Conservation (phyloP, 2,888 invertebrate genomes). For the Hypomecis atomaria region DNA sequence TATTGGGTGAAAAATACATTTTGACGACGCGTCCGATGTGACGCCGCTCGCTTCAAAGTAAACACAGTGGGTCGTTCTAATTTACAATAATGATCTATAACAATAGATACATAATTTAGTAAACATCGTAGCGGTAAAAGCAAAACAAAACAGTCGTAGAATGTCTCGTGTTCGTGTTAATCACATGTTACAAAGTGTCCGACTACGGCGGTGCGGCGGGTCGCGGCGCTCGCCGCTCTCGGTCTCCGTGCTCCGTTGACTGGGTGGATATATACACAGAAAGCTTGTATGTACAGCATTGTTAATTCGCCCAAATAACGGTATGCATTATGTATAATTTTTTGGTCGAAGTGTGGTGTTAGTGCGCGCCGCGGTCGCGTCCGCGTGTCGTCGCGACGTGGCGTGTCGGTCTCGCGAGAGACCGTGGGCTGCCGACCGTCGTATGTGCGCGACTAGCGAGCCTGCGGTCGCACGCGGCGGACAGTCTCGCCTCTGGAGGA, state of each 20-base stretch:
- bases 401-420: constrained; percentile 10
- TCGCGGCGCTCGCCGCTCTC: constrained; percentile 42
- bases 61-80: constrained; percentile 59
- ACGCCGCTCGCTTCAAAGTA: constrained; percentile 65
- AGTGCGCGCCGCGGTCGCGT: constrained; percentile 33
- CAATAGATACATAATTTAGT: constrained; percentile 73
- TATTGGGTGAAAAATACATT: constrained; percentile 85
- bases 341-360: constrained; percentile 56
- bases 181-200: constrained; percentile 78
- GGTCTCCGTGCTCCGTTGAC: constrained; percentile 50
- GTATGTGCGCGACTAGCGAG: neutral
- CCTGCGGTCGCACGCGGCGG: neutral
- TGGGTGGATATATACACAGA: constrained; percentile 78
- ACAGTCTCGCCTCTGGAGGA: neutral
- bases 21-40: constrained; percentile 68
- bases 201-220: constrained; percentile 55
- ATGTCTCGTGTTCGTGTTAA: constrained; percentile 80
- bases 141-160: constrained; percentile 80
- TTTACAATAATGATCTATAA: constrained; percentile 63
- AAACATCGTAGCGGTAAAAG: constrained; percentile 84
- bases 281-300: constrained; percentile 83
- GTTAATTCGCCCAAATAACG: constrained; percentile 78
- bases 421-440: neutral
- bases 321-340: constrained; percentile 73
- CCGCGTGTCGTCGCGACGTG: constrained; percentile 25